Evolutionary conservation across 64 coral and sea anemone species (phyloP), one percentile per base, ranked within the genome.

Genomic region (Orbicella faveolata): DNA sequence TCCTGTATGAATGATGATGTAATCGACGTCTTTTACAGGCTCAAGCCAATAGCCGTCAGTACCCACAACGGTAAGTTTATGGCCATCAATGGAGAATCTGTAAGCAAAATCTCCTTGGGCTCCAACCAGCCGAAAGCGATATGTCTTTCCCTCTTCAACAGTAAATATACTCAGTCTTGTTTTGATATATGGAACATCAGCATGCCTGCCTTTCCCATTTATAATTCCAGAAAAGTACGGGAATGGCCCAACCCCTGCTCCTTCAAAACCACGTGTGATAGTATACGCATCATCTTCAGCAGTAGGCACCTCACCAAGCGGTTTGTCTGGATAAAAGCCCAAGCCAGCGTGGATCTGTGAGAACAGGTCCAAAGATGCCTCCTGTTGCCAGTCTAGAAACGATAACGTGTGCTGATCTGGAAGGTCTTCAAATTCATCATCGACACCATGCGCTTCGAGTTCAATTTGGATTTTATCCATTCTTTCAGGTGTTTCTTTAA

Each of bases 171-270:
- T 92, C 52, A 95, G 76, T 69, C 61, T 73, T 26, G 94, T 54
- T 87, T 92, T 61, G 17, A 8, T 70, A 65, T 68, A 92, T 39
- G 36, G 20, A 70, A 92, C 89, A 72, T 84, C 78, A 52, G 1
- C 52, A 79, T 96, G 94, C 15, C 90, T 91, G 15, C 94, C 94
- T 83, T 89, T 88, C 2, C 94, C 94, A 79, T 96, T 96, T 34
- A 96, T 78, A 11, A 96, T 41, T 74, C 94, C 94, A 66, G 94
- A 95, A 78, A 78, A 95, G 59, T 92, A 95, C 6, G 90, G 89
- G 19, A 95, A n/a, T n/a, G 89, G 90, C 21, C 90, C 90, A 57
- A 72, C 65, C 48, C 44, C 63, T 78, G 17, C 90, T 1, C 52
- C 23, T 4, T 92, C 90, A 67, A 68, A 73, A 55, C 73, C 64